These are phyloP conservation scores for Tinea pellionella DNA, from an alignment of 2,888 invertebrate species.

Conservation along the genomic window DNA sequence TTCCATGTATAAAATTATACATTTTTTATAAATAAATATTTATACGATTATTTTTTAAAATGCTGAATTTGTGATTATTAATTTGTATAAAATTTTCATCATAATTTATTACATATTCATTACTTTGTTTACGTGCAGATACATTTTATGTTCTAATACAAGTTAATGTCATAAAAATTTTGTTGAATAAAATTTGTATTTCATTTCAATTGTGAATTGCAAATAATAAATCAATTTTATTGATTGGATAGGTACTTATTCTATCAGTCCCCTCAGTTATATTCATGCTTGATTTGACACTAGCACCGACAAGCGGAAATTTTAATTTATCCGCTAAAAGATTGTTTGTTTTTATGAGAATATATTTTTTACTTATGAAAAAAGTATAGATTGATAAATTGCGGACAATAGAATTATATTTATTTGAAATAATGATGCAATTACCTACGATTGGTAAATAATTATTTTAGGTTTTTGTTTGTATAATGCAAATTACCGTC, in stretches of 20 bases:
- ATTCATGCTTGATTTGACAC: constrained; percentile 58
- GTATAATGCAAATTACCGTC: not conserved
- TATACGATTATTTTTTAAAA: no score
- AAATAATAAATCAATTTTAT: not conserved
- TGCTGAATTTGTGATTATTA: no score
- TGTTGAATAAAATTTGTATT: not conserved
- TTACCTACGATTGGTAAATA: no score
- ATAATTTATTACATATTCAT: no score
- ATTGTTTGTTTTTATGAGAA: constrained; percentile 60
- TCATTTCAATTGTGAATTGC: not conserved
- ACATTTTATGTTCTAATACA: no score
- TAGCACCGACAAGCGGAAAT: constrained; percentile 58
- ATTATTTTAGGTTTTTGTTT: no score
- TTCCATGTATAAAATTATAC: no score
- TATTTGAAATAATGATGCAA: not conserved
- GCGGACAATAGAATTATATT: constrained; percentile 2
- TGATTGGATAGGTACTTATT: not conserved
- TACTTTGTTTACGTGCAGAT: no score
- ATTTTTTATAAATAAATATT: no score
- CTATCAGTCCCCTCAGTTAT: constrained; percentile 37
- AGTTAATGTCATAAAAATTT: no score
- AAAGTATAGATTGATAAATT: not conserved
- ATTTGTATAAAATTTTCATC: no score
- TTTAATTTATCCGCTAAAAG: constrained; percentile 62
- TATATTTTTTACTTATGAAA: constrained; percentile 23